These are phyloP conservation scores for Rhagonycha fulva DNA, from an alignment of 2,888 invertebrate genomes.

Conservation along the genomic window DNA sequence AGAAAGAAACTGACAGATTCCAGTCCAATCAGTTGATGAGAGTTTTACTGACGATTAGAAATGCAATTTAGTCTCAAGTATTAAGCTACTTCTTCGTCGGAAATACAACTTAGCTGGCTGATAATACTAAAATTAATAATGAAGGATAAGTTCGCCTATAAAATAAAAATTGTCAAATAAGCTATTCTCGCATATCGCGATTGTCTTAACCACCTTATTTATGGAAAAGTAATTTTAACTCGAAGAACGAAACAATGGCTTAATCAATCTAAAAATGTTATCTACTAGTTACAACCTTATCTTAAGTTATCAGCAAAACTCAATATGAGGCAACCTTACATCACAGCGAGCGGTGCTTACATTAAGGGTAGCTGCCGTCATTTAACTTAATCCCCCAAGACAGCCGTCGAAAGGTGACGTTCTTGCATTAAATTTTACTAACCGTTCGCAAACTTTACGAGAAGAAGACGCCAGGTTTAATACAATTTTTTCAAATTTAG, in stretches of 20 bases:
- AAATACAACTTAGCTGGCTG: not conserved
- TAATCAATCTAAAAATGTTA: not conserved
- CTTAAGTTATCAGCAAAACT: slow-evolving; percentile 22
- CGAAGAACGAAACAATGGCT: not conserved
- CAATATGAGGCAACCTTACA: slow-evolving; percentile 18
- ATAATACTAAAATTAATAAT: not conserved
- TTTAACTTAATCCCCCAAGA: slow-evolving; percentile 15
- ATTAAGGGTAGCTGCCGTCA: slow-evolving; percentile 27
- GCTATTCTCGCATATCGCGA: not conserved
- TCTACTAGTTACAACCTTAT: slow-evolving; percentile 9
- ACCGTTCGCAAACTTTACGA: not conserved
- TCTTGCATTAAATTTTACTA: slow-evolving; percentile 7
- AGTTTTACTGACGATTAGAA: no score
- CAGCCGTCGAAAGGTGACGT: slow-evolving; percentile 13
- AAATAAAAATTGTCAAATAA: not conserved
- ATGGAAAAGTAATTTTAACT: not conserved
- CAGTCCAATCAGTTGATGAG: no score
- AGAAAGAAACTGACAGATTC: no score
- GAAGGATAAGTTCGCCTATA: not conserved
- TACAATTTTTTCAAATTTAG: not conserved
- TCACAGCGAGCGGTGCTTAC: slow-evolving; percentile 27
- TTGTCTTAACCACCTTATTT: not conserved
- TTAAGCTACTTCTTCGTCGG: not conserved
- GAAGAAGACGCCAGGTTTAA: not conserved
- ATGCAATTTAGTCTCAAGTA: no score